Evolutionary conservation across 1,140 invertebrate species (phyloP).

Genomic region (Oryctes rhinoceros): DNA sequence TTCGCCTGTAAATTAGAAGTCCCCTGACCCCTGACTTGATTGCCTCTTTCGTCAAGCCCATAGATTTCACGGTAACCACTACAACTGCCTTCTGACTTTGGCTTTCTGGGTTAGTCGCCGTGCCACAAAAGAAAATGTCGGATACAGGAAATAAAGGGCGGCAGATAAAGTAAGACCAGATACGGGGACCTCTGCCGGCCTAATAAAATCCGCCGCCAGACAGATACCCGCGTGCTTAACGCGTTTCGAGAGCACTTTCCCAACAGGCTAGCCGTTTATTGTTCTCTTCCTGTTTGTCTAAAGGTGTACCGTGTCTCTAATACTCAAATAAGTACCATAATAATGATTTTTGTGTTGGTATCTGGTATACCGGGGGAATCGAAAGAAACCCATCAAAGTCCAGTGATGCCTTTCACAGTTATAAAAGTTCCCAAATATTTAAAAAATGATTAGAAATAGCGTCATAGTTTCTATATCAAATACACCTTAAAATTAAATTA

Average conservation of each 20-base stretch:
- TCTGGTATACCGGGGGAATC: no score
- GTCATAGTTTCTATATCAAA: no score
- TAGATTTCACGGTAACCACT: conserved; percentile 31
- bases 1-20: conserved; percentile 28
- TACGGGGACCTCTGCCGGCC: neutral
- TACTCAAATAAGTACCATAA: no score
- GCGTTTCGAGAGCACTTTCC: neutral
- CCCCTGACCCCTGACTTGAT: conserved; percentile 33
- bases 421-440: no score
- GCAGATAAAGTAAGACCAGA: conserved; percentile 13
- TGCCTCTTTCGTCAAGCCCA: conserved; percentile 36
- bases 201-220: neutral
- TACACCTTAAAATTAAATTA: no score
- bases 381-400: no score
- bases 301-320: neutral
- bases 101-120: conserved; percentile 14
- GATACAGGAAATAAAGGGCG: conserved; percentile 17
- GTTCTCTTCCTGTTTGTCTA: neutral
- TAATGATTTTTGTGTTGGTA: no score
- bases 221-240: neutral
- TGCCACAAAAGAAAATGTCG: conserved; percentile 17
- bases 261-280: neutral
- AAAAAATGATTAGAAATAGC: no score
- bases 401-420: no score
- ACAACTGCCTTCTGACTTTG: conserved; percentile 19